Percentiles rank a stretch among this genome's conserved stretches.
These are phyloP conservation scores for Diglossa cyanea DNA, from an alignment of 2,797 vertebrate species.

Conservation along the genomic window DNA sequence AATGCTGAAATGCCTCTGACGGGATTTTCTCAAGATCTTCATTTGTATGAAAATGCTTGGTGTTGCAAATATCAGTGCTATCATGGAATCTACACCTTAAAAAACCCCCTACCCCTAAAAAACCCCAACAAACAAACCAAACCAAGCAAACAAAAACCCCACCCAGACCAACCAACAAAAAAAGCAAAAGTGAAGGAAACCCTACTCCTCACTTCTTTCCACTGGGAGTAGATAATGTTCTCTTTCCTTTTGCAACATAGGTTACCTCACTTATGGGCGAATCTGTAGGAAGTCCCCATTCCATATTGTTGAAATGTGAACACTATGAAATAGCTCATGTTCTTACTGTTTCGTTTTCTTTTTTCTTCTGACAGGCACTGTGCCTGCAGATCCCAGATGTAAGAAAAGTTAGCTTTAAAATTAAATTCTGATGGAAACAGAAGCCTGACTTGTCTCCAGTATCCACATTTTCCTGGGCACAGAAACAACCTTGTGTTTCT, in stretches of 20 bases:
- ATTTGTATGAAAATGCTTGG: background rate
- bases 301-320: background rate
- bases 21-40: background rate
- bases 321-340: background rate
- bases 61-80: background rate
- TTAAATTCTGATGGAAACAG: background rate
- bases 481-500: background rate
- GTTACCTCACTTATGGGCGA: background rate
- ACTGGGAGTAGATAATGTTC: background rate
- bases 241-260: background rate
- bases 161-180: background rate
- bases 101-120: background rate
- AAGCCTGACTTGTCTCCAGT: background rate
- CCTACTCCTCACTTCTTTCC: background rate
- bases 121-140: rapidly evolving
- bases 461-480: background rate
- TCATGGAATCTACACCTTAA: background rate
- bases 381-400: background rate
- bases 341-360: background rate
- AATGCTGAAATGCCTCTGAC: background rate
- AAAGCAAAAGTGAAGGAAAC: rapidly evolving
- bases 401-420: background rate
- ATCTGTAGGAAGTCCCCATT: background rate
- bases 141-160: background rate
- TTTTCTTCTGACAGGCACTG: background rate